These are phyloP conservation scores for Indicator maculatus DNA, from an alignment of 2,113 vertebrate genomes.

Conservation along the genomic window DNA sequence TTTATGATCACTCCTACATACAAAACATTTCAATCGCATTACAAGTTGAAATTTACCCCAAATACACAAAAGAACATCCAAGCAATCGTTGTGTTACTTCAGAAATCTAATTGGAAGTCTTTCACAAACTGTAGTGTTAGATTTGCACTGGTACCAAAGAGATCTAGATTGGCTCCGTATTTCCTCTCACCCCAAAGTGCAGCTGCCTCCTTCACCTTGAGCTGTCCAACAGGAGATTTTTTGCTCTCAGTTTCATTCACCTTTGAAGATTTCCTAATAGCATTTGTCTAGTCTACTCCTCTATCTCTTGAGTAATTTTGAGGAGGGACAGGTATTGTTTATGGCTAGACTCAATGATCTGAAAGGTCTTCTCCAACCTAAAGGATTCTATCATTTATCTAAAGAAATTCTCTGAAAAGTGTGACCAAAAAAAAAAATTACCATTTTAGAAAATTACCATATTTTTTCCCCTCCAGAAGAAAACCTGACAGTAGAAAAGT, in stretches of 20 bases:
- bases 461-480: neutral
- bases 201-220: neutral
- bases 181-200: neutral
- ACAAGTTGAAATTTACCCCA: neutral
- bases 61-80: neutral
- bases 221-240: neutral
- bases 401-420: neutral
- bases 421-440: no score
- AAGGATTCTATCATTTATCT: neutral
- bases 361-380: no score
- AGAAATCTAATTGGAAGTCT: neutral
- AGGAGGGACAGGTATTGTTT: neutral
- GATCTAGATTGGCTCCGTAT: neutral
- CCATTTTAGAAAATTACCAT: no score
- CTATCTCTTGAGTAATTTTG: neutral
- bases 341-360: no score
- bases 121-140: neutral
- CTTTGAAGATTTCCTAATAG: neutral
- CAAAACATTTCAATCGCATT: neutral
- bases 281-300: neutral
- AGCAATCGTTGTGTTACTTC: neutral
- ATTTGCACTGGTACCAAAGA: neutral
- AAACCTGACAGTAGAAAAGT: neutral
- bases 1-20: neutral
- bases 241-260: neutral